phyloP scores from a whole-genome alignment of 2,797 vertebrate species.

The Notolepis coatsorum region DNA sequence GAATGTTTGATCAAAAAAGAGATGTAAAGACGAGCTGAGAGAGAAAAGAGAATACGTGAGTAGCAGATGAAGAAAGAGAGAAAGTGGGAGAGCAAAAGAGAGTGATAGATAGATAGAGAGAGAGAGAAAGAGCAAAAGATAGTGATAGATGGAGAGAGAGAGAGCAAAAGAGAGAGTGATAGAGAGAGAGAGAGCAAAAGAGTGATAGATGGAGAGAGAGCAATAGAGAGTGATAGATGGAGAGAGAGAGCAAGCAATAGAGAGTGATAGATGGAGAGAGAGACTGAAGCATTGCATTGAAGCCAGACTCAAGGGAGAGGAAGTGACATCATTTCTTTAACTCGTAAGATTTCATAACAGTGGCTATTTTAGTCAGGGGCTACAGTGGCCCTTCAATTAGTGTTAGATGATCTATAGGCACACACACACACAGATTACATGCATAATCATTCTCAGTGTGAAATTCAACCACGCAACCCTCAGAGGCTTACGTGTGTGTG shows the following conservation, averaged over 20 bases:
- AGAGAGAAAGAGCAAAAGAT: not conserved
- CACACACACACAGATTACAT: constrained; percentile 4
- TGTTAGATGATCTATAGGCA: not conserved
- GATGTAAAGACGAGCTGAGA: constrained; percentile 40
- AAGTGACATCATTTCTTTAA: constrained; percentile 24
- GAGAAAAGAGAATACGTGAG: constrained; percentile 59
- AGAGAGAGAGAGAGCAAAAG: constrained; percentile 24
- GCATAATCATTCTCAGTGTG: not conserved
- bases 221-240: no score
- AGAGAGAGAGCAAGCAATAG: no score
- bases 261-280: not conserved
- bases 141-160: no score
- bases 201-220: constrained; percentile 3
- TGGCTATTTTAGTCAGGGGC: constrained; percentile 22
- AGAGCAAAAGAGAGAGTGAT: constrained; percentile 36
- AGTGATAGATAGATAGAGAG: constrained; percentile 17
- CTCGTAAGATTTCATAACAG: constrained; percentile 53
- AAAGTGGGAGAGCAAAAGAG: constrained; percentile 33
- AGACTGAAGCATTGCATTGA: not conserved
- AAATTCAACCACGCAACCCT: constrained; percentile 21
- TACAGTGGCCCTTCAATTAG: constrained; percentile 1
- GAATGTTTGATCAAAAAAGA: constrained; percentile 68
- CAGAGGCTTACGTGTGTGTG: not conserved
- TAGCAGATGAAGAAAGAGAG: constrained; percentile 49
- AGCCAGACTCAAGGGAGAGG: not conserved